phyloP scores from a whole-genome alignment of 2,113 vertebrate species.

The Antechinus flavipes region DNA sequence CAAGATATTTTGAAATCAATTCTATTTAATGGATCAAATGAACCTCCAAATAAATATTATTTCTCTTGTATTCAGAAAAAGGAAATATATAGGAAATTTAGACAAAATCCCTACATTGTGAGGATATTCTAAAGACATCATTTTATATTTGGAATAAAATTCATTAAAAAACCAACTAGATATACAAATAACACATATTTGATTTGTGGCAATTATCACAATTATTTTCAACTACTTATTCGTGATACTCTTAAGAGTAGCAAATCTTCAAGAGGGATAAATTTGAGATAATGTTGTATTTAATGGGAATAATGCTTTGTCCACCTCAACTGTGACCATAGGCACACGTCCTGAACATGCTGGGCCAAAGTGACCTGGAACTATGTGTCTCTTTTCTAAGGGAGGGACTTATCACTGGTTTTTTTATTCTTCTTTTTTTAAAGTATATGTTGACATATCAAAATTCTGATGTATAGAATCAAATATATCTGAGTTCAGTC shows the following conservation, averaged over 20 bases:
- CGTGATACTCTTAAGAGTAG: background rate
- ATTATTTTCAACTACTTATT: background rate
- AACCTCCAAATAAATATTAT: background rate
- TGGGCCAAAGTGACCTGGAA: background rate
- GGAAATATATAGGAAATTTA: background rate
- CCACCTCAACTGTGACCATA: background rate
- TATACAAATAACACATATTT: background rate
- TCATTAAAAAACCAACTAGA: background rate
- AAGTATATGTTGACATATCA: background rate
- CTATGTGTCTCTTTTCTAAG: background rate
- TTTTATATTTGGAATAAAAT: background rate
- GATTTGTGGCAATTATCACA: background rate
- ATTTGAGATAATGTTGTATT: background rate
- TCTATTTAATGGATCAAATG: conserved; percentile 34
- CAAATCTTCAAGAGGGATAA: background rate
- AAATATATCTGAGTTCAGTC: background rate
- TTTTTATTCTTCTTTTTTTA: background rate
- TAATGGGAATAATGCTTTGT: background rate
- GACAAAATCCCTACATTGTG: background rate
- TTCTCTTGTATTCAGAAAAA: conserved; percentile 39
- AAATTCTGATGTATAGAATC: background rate
- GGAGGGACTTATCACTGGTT: background rate
- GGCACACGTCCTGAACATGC: background rate
- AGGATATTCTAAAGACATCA: background rate
- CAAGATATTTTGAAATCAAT: conserved; percentile 41